A percentile compares a stretch with the other conserved stretches of the same genome.
These are phyloP conservation scores for Bimastos eiseni DNA, from an alignment of 2,888 invertebrate genomes.

Conservation along the genomic window DNA sequence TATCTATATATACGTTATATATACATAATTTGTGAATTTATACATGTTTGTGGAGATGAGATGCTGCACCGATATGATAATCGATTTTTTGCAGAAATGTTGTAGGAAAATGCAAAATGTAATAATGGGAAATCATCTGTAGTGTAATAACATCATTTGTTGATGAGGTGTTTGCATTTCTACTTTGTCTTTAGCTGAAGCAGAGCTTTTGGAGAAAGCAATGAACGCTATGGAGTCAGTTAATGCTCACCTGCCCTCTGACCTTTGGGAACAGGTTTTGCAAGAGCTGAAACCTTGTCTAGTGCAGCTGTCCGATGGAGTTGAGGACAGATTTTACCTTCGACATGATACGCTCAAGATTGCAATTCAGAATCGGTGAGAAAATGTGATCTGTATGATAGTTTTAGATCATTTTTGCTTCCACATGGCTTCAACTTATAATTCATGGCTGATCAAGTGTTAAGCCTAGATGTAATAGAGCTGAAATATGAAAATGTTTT, in stretches of 20 bases:
- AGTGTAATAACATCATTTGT: no score
- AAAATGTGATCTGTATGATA: neutral
- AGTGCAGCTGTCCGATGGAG: conserved; percentile 39
- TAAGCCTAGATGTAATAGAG: neutral
- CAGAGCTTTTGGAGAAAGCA: conserved; percentile 39
- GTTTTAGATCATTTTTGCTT: neutral
- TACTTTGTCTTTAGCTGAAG: neutral
- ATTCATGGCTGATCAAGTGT: neutral
- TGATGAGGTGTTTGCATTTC: neutral
- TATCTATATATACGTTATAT: neutral
- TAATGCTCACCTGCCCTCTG: conserved; percentile 25
- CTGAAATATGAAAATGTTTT: neutral
- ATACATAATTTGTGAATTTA: neutral
- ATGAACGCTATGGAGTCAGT: conserved; percentile 21
- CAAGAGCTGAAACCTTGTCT: conserved; percentile 40
- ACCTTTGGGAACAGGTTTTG: conserved; percentile 38
- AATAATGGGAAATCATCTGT: neutral
- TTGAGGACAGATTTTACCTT: conserved; percentile 42
- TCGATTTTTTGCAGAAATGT: neutral
- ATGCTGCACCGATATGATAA: neutral
- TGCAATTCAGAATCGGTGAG: conserved; percentile 41
- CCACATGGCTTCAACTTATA: neutral
- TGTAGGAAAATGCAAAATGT: neutral
- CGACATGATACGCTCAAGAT: conserved; percentile 42
- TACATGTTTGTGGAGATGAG: neutral